Conservation (phyloP, 1,140 invertebrate species). For the Caenorhabditis inopinata region DNA sequence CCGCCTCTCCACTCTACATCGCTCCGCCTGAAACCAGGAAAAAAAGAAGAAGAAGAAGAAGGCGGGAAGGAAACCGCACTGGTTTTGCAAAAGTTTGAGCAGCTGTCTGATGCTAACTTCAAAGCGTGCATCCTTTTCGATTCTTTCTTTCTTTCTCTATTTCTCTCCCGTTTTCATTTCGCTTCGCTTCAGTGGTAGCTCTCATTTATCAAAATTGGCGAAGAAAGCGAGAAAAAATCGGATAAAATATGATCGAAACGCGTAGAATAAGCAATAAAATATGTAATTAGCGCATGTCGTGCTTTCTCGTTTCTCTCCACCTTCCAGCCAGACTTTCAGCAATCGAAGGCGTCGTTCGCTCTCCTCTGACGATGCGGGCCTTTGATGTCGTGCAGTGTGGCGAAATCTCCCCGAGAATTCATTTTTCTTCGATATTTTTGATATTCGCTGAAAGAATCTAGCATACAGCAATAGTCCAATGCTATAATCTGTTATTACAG, state of each 20-base stretch:
- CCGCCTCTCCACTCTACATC: neutral
- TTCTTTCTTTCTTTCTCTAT: constrained; percentile 4
- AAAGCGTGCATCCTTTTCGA: neutral
- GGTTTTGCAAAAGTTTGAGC: constrained; percentile 32
- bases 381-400: too few species aligned
- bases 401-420: neutral
- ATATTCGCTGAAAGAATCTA: too few species aligned
- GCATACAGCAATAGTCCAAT: too few species aligned
- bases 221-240: neutral
- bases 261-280: neutral
- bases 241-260: too few species aligned
- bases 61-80: neutral
- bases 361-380: too few species aligned
- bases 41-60: neutral
- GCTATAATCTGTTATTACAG: too few species aligned
- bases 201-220: constrained; percentile 12
- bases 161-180: neutral
- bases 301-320: too few species aligned
- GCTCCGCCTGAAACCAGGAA: neutral
- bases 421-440: too few species aligned
- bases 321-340: too few species aligned
- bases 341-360: too few species aligned
- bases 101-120: constrained; percentile 15
- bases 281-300: too few species aligned
- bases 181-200: neutral